Evolutionary conservation across 2,113 vertebrate genomes (phyloP).

Genomic region (Bettongia penicillata): DNA sequence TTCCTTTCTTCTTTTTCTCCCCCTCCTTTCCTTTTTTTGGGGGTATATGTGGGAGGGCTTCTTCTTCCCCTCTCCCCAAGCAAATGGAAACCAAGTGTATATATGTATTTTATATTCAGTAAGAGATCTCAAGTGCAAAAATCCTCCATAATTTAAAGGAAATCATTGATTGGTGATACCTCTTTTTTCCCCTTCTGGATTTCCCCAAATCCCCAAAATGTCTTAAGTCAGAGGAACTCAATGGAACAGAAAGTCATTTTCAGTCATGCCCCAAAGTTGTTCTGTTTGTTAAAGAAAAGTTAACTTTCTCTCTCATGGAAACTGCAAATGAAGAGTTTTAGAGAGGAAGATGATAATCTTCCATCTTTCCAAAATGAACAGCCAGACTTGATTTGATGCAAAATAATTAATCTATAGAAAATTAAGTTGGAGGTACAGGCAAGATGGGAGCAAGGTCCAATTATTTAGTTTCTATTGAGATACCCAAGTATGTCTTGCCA

Average conservation of each 20-base stretch:
- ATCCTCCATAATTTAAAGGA: conserved; percentile 53
- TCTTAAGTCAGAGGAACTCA: conserved; percentile 44
- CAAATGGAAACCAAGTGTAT: conserved; percentile 48
- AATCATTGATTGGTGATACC: conserved; percentile 50
- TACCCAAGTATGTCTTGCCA: conserved; percentile 54
- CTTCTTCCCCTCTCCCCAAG: not conserved
- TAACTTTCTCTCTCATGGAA: conserved; percentile 32
- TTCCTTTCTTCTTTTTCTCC: not conserved
- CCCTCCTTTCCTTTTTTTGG: not conserved
- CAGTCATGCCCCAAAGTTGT: conserved; percentile 53
- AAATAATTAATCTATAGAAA: conserved; percentile 48
- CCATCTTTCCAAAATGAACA: conserved; percentile 58
- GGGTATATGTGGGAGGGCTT: not conserved
- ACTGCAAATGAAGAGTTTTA: conserved; percentile 61
- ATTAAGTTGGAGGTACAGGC: not conserved
- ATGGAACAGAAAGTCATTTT: conserved; percentile 34
- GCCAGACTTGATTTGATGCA: conserved; percentile 44
- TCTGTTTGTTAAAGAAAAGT: conserved; percentile 41
- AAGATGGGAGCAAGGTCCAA: not conserved
- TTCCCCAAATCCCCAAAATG: conserved; percentile 53
- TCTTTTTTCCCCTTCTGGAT: conserved; percentile 21
- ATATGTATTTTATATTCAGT: conserved; percentile 65
- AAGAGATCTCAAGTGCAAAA: conserved; percentile 50
- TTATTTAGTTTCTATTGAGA: conserved; percentile 44
- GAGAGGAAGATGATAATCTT: conserved; percentile 59